Percentiles rank a stretch among this genome's conserved stretches.
Evolutionary conservation across 2,113 vertebrate species (phyloP).

Genomic region (Psittacara wagleri): DNA sequence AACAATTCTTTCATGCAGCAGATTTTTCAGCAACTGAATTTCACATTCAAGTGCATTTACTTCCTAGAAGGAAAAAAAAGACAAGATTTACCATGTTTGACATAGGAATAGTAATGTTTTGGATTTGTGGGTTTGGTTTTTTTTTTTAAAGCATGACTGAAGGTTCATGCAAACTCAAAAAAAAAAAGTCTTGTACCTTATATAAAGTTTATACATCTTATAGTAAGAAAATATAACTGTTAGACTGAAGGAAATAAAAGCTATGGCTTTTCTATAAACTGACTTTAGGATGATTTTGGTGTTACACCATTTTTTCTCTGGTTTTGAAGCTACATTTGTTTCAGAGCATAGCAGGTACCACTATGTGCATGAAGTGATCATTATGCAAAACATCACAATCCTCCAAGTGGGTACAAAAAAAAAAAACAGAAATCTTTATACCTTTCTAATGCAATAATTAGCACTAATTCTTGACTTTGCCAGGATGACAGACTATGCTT

Average conservation of each 20-base stretch:
- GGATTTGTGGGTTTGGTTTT: background rate
- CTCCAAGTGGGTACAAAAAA: background rate
- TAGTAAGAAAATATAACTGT: background rate
- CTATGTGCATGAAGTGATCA: background rate
- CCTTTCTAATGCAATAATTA: background rate
- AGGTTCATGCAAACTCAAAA: background rate
- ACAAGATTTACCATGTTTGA: background rate
- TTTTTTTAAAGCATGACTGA: background rate
- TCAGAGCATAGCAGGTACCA: background rate
- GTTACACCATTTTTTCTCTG: background rate
- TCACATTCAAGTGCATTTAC: constrained; percentile 97
- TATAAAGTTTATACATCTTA: background rate
- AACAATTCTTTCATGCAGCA: constrained; percentile 94
- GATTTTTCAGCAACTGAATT: constrained; percentile 97
- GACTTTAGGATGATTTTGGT: background rate
- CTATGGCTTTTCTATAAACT: background rate
- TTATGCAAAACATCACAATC: background rate
- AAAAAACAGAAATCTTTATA: background rate
- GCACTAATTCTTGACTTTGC: background rate
- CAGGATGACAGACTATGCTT: background rate
- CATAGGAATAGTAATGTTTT: background rate
- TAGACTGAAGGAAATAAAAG: background rate
- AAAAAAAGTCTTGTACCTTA: background rate
- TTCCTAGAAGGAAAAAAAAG: constrained; percentile 78
- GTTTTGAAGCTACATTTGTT: background rate